Percentiles rank a stretch among this genome's conserved stretches.
phyloP scores from a whole-genome alignment of 2,888 invertebrate genomes.

The Nemapogon koenigi region DNA sequence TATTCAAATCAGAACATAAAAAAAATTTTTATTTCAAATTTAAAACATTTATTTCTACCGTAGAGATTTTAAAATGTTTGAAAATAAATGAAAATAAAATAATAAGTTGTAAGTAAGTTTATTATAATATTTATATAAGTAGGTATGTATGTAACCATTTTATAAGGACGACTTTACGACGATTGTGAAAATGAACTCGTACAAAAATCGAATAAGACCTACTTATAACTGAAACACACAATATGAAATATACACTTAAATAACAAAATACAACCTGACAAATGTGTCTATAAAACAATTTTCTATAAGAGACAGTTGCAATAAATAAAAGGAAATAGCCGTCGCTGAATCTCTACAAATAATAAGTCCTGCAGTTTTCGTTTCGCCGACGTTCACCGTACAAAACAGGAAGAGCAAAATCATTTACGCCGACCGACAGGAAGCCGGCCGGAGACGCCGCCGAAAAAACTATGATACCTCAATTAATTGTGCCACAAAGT shows the following conservation, averaged over 20 bases:
- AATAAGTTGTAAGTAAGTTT: too few relatives aligned
- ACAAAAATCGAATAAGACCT: too few relatives aligned
- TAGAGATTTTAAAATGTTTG: too few relatives aligned
- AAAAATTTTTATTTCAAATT: too few relatives aligned
- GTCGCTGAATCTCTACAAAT: slow-evolving; percentile 3
- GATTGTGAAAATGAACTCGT: too few relatives aligned
- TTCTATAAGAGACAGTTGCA: slow-evolving; percentile 6
- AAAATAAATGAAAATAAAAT: too few relatives aligned
- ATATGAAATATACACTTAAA: background rate
- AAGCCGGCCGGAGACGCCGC: slow-evolving; percentile 37
- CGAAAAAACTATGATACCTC: slow-evolving; percentile 26
- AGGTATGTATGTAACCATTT: too few relatives aligned
- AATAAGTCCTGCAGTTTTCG: slow-evolving; percentile 7
- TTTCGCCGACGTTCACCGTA: slow-evolving; percentile 11
- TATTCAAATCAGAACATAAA: too few relatives aligned
- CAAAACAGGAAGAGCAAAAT: slow-evolving; percentile 47
- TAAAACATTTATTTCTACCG: too few relatives aligned
- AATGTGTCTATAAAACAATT: background rate
- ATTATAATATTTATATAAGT: too few relatives aligned
- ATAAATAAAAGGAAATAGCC: slow-evolving; percentile 15
- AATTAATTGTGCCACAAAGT: slow-evolving; percentile 14
- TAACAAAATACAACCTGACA: background rate
- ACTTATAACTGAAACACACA: too few relatives aligned
- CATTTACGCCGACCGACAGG: slow-evolving; percentile 40
- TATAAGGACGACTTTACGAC: too few relatives aligned